A percentile compares a stretch with the other conserved stretches of the same genome.
phyloP scores from a whole-genome alignment of 2,797 vertebrate genomes.

The Gymnothorax javanicus region DNA sequence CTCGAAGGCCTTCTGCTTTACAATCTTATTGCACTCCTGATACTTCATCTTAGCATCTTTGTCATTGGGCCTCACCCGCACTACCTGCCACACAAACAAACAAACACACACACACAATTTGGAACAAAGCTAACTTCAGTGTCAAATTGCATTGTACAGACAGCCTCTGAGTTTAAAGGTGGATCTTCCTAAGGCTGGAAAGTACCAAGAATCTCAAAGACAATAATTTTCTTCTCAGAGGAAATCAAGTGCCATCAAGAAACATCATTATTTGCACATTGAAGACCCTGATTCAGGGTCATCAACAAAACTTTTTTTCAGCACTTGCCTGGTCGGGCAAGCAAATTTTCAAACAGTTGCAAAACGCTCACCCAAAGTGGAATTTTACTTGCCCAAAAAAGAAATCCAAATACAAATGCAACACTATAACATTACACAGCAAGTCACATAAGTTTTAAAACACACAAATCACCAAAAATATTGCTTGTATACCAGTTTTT shows the following conservation, averaged over 20 bases:
- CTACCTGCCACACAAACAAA: conserved; percentile 72
- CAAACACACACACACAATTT: conserved; percentile 1
- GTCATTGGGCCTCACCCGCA: conserved; percentile 89
- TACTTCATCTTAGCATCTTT: conserved; percentile 93
- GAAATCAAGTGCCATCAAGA: background rate
- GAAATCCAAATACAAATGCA: too few species aligned
- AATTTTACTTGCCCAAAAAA: too few species aligned
- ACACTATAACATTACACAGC: too few species aligned
- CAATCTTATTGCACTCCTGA: conserved; percentile 92
- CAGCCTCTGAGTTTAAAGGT: background rate
- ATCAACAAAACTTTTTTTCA: too few species aligned
- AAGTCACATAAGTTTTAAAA: too few species aligned
- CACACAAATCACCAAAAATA: too few species aligned
- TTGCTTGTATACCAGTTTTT: too few species aligned
- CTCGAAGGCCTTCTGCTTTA: conserved; percentile 94
- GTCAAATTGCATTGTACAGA: background rate
- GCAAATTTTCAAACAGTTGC: too few species aligned
- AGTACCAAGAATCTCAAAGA: conserved; percentile 32
- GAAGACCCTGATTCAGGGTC: background rate
- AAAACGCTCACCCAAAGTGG: too few species aligned
- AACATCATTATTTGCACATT: background rate
- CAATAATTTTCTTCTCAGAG: conserved; percentile 11
- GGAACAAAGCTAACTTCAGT: conserved; percentile 19
- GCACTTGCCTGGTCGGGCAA: too few species aligned
- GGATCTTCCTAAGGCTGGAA: conserved; percentile 20